Evolutionary conservation across 2,888 invertebrate species (phyloP), one percentile per base, ranked within the genome.

Genomic region (Tiphia femorata): DNA sequence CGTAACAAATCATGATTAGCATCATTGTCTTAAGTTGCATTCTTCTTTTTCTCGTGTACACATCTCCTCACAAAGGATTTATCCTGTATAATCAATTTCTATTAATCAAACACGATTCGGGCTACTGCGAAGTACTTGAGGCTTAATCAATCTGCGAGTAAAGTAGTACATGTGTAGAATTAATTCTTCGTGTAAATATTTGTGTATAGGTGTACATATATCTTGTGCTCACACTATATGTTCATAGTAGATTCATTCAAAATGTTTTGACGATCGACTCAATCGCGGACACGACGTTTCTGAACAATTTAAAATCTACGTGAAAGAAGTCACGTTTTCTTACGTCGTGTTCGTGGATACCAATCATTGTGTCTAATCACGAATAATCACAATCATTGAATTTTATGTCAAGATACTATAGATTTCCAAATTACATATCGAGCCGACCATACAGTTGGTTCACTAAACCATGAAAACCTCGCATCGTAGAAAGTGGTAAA

Each of bases 321-420:
- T n/a, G n/a, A n/a, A n/a, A n/a, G n/a, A n/a, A n/a, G n/a, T n/a
- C n/a, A n/a, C n/a, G n/a, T n/a, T n/a, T n/a, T n/a, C n/a, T n/a
- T n/a, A n/a, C n/a, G n/a, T 44, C 56, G 54, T 65, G 27, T 16
- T 16, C 67, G 53, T 63, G 49, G 19, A 30, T 62, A 56, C n/a
- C n/a, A 38, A 56, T 54, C 21, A 46, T 57, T 30, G 55, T 59
- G 49, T 29, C 43, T 60, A 43, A 53, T 49, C 60, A 59, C 68
- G 42, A 65, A 64, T 68, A 68, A 68, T 68, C 56, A 43, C 58
- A 48, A 49, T 55, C 49, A 40, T 48, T 44, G 17, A 48, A 49
- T 42, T 43, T 44, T 23, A 21, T 6, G 44, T 46, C 42, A 51
- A 17, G 19, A 12, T 7, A 23, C 23, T 35, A 25, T 42, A 23